These are phyloP conservation scores for Lepidurus arcticus DNA, from an alignment of 1,140 invertebrate species.

Conservation along the genomic window DNA sequence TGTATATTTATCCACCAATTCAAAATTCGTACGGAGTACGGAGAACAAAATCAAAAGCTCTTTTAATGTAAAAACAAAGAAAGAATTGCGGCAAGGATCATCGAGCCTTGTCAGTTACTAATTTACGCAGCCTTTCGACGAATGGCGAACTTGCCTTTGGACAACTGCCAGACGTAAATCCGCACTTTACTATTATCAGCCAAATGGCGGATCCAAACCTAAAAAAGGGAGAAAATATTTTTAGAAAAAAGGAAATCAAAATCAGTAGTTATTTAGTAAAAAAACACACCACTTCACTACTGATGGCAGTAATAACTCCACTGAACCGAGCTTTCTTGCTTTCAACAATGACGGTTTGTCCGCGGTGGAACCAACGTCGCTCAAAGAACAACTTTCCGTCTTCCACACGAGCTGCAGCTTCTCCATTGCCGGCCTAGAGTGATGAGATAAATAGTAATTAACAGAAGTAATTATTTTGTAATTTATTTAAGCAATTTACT, in stretches of 20 bases:
- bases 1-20: not conserved
- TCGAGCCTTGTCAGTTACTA: not conserved
- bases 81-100: not conserved
- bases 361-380: slow-evolving; percentile 86
- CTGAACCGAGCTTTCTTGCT: slow-evolving; percentile 76
- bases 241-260: slow-evolving; percentile 35
- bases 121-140: slow-evolving; percentile 60
- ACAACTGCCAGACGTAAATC: slow-evolving; percentile 75
- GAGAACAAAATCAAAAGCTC: not conserved
- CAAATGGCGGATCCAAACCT: slow-evolving; percentile 86
- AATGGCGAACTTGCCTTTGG: slow-evolving; percentile 79
- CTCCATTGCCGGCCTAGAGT: slow-evolving; percentile 37
- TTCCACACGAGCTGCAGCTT: slow-evolving; percentile 74
- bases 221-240: slow-evolving; percentile 44
- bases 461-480: not conserved
- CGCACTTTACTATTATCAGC: slow-evolving; percentile 71
- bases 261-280: slow-evolving; percentile 20
- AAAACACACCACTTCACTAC: slow-evolving; percentile 71
- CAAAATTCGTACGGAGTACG: not conserved
- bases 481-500: not conserved
- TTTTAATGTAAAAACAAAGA: not conserved
- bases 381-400: slow-evolving; percentile 92
- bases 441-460: slow-evolving; percentile 39
- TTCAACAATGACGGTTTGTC: slow-evolving; percentile 85
- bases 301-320: slow-evolving; percentile 81